A percentile compares a stretch with the other conserved stretches of the same genome.
These are phyloP conservation scores for Spizaetus ornatus DNA, from an alignment of 2,113 vertebrate genomes.

Conservation along the genomic window DNA sequence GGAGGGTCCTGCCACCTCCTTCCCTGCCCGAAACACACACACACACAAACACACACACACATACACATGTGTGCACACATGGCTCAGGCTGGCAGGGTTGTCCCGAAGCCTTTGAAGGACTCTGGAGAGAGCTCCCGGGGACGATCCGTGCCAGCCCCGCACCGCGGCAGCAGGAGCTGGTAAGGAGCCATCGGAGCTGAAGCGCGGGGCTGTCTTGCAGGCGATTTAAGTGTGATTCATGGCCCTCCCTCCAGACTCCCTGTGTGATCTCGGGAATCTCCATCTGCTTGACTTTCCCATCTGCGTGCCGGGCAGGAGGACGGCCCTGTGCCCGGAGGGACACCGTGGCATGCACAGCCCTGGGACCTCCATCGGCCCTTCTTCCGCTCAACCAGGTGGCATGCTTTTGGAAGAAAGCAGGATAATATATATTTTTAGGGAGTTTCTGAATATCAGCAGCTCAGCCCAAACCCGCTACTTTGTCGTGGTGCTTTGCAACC, in stretches of 20 bases:
- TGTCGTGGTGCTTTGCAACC: neutral
- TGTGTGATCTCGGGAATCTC: neutral
- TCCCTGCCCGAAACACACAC: neutral
- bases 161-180: neutral
- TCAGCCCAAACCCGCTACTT: neutral
- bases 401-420: neutral
- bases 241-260: neutral
- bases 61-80: neutral
- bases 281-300: neutral
- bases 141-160: fast-evolving
- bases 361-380: neutral
- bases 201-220: neutral
- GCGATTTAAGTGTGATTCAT: neutral
- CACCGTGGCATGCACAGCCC: fast-evolving
- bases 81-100: neutral
- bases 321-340: neutral
- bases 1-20: constrained; percentile 23
- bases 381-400: neutral
- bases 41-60: neutral
- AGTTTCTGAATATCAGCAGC: neutral
- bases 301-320: neutral
- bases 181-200: neutral
- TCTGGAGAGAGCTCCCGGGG: neutral
- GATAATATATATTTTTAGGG: neutral
- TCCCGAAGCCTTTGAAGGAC: neutral